Percentiles rank a stretch among this genome's conserved stretches.
Evolutionary conservation across 2,113 vertebrate species (phyloP).

Genomic region (Orientallactaga bullata): DNA sequence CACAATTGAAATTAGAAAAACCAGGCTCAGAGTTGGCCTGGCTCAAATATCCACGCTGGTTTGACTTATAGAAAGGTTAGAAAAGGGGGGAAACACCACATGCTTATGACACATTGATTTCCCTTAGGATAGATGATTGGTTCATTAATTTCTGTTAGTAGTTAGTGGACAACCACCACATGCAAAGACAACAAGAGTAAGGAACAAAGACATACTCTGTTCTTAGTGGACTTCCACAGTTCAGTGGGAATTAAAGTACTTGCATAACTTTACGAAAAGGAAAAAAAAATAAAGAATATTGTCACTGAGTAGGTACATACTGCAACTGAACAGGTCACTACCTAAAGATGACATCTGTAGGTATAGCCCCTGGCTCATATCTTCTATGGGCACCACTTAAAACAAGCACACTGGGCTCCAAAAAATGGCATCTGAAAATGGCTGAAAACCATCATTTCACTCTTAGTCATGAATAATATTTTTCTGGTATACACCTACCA

Average conservation of each 20-base stretch:
- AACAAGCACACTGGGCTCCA: not conserved
- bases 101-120: not conserved
- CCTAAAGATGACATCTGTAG: slow-evolving; percentile 15
- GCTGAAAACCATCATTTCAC: not conserved
- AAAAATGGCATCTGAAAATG: not conserved
- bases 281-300: not conserved
- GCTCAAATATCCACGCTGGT: not conserved
- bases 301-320: not conserved
- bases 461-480: not conserved
- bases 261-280: not conserved
- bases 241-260: not conserved
- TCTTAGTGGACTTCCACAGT: not conserved
- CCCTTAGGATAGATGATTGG: not conserved
- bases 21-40: not conserved
- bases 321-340: not conserved
- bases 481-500: not conserved
- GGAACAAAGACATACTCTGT: not conserved
- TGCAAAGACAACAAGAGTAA: not conserved
- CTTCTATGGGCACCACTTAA: not conserved
- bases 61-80: not conserved
- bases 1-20: slow-evolving; percentile 45
- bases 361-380: not conserved
- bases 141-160: slow-evolving; percentile 30
- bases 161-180: not conserved
- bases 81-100: not conserved